Evolutionary conservation across 2,113 vertebrate species (phyloP).

Genomic region (Ophthalmolycus amberensis): DNA sequence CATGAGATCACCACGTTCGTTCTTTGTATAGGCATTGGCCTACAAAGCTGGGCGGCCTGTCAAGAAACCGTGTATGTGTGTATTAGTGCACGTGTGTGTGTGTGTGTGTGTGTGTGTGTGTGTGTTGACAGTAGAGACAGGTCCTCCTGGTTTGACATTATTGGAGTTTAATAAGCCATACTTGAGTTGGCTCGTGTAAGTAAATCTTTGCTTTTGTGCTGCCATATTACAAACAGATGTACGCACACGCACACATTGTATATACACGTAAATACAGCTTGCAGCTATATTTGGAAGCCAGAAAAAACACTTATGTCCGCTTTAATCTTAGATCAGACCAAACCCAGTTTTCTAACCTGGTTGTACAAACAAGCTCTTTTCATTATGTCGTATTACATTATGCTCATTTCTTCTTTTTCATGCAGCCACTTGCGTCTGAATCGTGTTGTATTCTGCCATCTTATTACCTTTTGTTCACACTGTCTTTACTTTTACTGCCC

Average conservation of each 20-base stretch:
- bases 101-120: neutral
- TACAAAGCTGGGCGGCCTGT: slow-evolving; percentile 16
- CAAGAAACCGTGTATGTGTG: slow-evolving; percentile 5
- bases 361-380: slow-evolving; percentile 33
- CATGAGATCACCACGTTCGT: slow-evolving; percentile 52
- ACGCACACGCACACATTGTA: neutral
- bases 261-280: slow-evolving; percentile 39
- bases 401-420: neutral
- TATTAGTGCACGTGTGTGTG: neutral
- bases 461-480: neutral
- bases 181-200: slow-evolving; percentile 44
- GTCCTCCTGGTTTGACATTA: slow-evolving; percentile 58
- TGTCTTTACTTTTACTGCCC: neutral
- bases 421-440: neutral
- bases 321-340: slow-evolving; percentile 40
- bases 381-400: slow-evolving; percentile 3
- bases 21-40: slow-evolving; percentile 36
- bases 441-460: neutral
- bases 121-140: slow-evolving; percentile 52
- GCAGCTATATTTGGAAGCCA: slow-evolving; percentile 54
- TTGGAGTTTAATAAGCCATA: slow-evolving; percentile 64
- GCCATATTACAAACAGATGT: slow-evolving; percentile 73
- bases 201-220: slow-evolving; percentile 67
- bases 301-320: slow-evolving; percentile 43
- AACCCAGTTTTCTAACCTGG: slow-evolving; percentile 46